Evolutionary conservation across 1,140 invertebrate species (phyloP).

Genomic region (Tribolium madens): DNA sequence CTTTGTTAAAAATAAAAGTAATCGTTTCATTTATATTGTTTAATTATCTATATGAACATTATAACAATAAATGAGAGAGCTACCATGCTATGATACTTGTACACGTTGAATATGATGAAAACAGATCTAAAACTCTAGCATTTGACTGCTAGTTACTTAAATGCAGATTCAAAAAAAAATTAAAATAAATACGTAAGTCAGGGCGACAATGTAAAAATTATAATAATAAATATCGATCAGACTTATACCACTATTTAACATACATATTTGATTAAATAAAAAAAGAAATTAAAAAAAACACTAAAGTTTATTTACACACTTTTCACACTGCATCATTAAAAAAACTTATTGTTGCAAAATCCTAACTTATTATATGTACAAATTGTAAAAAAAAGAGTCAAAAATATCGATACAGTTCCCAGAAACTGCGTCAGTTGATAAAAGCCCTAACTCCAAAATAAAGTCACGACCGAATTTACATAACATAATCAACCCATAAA

Average conservation of each 20-base stretch:
- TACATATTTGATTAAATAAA: constrained; percentile 50
- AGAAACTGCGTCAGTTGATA: constrained; percentile 28
- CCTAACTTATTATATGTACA: constrained; percentile 58
- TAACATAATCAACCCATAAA: constrained; percentile 11
- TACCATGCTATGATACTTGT: constrained; percentile 63
- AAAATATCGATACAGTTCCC: constrained; percentile 50
- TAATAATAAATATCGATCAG: constrained; percentile 60
- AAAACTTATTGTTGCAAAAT: constrained; percentile 49
- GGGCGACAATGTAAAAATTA: constrained; percentile 50
- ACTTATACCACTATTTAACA: constrained; percentile 58
- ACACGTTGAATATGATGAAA: constrained; percentile 61
- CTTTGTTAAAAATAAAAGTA: neutral
- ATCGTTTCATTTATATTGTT: constrained; percentile 55
- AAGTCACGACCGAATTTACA: constrained; percentile 42
- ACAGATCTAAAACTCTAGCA: constrained; percentile 57
- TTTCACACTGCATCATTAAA: constrained; percentile 56
- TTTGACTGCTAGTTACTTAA: constrained; percentile 45
- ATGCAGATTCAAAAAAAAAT: constrained; percentile 59
- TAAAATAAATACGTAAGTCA: constrained; percentile 54
- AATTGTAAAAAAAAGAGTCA: constrained; percentile 56
- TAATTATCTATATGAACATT: constrained; percentile 64
- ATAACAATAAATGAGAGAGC: constrained; percentile 65
- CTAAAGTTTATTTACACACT: constrained; percentile 63
- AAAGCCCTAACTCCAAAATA: constrained; percentile 10
- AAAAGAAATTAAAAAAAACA: constrained; percentile 58